Conservation (phyloP, 2,113 vertebrate genomes). For the Pantherophis guttatus region DNA sequence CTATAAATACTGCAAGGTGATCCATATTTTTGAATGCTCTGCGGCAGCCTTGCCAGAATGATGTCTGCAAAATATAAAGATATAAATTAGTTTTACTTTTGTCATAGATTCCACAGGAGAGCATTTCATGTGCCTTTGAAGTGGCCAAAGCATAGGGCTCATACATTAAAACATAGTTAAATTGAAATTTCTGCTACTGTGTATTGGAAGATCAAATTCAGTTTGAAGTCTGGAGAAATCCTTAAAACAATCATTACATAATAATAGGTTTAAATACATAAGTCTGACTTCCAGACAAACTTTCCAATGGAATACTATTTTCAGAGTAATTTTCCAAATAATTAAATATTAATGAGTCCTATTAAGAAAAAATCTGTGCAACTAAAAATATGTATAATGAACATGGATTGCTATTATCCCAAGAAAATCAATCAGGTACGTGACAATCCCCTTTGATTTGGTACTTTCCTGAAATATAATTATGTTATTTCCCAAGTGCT, state of each 20-base stretch:
- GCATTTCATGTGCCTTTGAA: neutral
- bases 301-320: neutral
- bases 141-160: neutral
- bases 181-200: neutral
- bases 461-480: neutral
- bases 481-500: neutral
- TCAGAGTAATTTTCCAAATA: neutral
- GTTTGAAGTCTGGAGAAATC: neutral
- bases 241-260: neutral
- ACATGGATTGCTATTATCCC: neutral
- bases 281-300: neutral
- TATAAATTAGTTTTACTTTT: neutral
- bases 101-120: neutral
- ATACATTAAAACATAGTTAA: neutral
- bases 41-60: neutral
- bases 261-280: neutral
- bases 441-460: neutral
- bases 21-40: neutral
- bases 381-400: neutral
- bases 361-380: neutral
- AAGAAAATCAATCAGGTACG: neutral
- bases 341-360: neutral
- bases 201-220: neutral
- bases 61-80: neutral
- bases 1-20: neutral